phyloP scores from a whole-genome alignment of 2,888 invertebrate species.

The Tortricodes alternella region DNA sequence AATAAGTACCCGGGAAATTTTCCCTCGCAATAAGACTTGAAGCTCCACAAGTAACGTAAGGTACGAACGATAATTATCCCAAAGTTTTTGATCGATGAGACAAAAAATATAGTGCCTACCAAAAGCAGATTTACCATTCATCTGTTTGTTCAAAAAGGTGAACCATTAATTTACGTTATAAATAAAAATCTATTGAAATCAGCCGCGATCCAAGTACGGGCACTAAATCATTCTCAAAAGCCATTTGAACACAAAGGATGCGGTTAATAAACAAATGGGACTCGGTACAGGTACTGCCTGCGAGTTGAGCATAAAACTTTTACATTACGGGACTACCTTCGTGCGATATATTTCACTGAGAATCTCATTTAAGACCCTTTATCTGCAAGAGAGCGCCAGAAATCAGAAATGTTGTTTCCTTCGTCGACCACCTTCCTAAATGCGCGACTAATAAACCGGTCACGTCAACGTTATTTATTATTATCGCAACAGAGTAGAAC shows the following conservation, averaged over 20 bases:
- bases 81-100: slow-evolving; percentile 38
- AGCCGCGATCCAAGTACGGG: slow-evolving; percentile 48
- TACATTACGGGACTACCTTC: slow-evolving; percentile 24
- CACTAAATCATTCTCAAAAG: slow-evolving; percentile 68
- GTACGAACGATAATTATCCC: slow-evolving; percentile 33
- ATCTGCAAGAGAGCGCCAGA: slow-evolving; percentile 52
- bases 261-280: slow-evolving; percentile 73
- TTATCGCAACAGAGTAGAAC: slow-evolving; percentile 68
- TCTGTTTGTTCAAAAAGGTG: slow-evolving; percentile 43
- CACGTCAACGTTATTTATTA: slow-evolving; percentile 79
- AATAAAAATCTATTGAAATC: slow-evolving; percentile 57
- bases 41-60: slow-evolving; percentile 29
- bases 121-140: slow-evolving; percentile 12
- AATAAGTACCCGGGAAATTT: slow-evolving; percentile 46
- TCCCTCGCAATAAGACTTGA: slow-evolving; percentile 35
- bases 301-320: slow-evolving; percentile 51
- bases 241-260: slow-evolving; percentile 71
- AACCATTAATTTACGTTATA: slow-evolving; percentile 48
- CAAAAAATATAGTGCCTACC: slow-evolving; percentile 38
- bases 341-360: slow-evolving; percentile 50
- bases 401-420: slow-evolving; percentile 60
- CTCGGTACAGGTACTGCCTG: slow-evolving; percentile 57
- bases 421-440: slow-evolving; percentile 58
- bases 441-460: slow-evolving; percentile 75
- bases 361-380: slow-evolving; percentile 49